Evolutionary conservation across 1,140 invertebrate genomes (phyloP), one percentile per base, ranked within the genome.

Genomic region (Drosophila grimshawi): DNA sequence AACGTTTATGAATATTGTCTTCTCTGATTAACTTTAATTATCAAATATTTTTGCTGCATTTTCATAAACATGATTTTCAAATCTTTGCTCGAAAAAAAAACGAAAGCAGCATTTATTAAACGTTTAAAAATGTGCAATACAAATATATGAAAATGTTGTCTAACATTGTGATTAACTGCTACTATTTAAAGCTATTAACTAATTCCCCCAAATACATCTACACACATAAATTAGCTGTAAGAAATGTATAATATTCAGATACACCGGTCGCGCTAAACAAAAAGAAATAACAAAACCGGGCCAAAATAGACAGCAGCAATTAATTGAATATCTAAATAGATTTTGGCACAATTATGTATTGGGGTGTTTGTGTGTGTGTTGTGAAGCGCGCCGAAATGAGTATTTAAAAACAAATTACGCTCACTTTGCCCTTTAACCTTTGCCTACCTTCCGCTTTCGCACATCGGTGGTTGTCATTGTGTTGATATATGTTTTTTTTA

Each of bases 391-490:
- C 55, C 45, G 55, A 68, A 67, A 73, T 43, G 63, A 55, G 60
- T 71, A 70, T 56, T 64, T 60, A 48, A 46, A 39, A 70, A 69
- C 51, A 19, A 19, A 59, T 71, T 43, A 48, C 35, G 61, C 39
- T n/a, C 56, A 39, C 53, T 70, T 48, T 66, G 53, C 46, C 41
- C 68, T 55, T 76, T 83, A 51, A 78, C 67, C 78, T 81, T 71
- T 81, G 60, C 83, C 46, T 83, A 88, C 83, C 75, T 88, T 88
- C 77, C 83, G 80, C 72, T 88, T 83, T 52, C 83, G 80, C 77
- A 88, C 73, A 63, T 89, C 83, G 62, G 51, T 74, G 62, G 64
- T 74, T 55, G 80, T 57, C 85, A 89, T 88, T 66, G 51, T 76
- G 55, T 64, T 57, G 11, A 45, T 65, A 30, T 45, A 49, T 4